Evolutionary conservation across 2,113 vertebrate species (phyloP).

Genomic region (rabbit (Oryctolagus cuniculus)): DNA sequence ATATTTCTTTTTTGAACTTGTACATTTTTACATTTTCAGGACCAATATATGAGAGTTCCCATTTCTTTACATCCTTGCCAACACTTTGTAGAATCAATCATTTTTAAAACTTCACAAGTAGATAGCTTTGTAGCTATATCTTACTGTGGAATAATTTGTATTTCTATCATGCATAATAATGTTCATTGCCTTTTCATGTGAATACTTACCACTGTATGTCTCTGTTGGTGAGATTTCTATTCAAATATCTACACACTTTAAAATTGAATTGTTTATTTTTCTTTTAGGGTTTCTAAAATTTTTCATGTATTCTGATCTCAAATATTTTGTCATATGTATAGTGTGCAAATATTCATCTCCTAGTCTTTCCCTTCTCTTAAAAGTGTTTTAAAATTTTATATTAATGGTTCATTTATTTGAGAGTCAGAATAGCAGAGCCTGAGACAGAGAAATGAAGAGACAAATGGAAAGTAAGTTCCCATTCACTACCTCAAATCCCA

Average conservation of each 20-base stretch:
- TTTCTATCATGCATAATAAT: background rate
- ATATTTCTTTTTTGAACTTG: background rate
- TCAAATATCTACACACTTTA: background rate
- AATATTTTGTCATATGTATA: background rate
- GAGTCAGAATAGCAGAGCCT: no score
- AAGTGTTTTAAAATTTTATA: background rate
- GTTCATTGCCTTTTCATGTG: background rate
- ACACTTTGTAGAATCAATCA: background rate
- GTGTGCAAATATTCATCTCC: background rate
- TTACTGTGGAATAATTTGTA: background rate
- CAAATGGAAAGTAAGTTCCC: no score
- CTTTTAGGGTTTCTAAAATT: background rate
- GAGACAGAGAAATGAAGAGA: no score
- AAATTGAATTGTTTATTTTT: background rate
- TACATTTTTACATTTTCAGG: background rate
- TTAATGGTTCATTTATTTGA: no score
- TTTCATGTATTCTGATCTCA: background rate
- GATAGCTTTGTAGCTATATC: background rate
- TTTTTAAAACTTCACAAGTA: background rate
- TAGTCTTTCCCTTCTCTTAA: background rate
- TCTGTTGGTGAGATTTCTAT: background rate
- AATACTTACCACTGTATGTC: background rate
- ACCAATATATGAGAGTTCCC: background rate
- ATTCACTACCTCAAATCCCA: no score
- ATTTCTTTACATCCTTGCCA: background rate